Base-by-base conservation (phyloP, 2,797 vertebrate genomes). In the Falco naumanni region DNA sequence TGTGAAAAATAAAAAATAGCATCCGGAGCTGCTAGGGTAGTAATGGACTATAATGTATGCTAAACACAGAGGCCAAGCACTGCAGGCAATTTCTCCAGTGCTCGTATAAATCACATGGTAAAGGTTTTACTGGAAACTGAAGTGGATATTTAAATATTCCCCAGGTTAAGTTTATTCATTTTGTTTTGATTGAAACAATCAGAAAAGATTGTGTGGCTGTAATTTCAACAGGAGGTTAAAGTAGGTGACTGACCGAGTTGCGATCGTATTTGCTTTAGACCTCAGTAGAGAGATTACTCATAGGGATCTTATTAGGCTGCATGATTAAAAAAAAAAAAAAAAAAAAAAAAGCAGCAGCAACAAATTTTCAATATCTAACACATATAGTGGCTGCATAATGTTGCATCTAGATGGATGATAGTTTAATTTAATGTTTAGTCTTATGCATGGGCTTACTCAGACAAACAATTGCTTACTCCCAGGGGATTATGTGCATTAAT, bases 111-210 rank as follows among this genome's bases (percentile, higher is more conserved):
- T 98, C 97, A 97, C 80, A 29, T 84, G 76, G 59, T 77, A 96
- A 97, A 98, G 94, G 94, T 94, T 98, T 98, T 97, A 96, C 95
- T 98, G 93, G 96, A 96, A 98, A 98, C 93, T 97, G 95, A 96
- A 93, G 94, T 95, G 96, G 96, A 94, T 98, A 97, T 98, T 98
- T 97, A 97, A 98, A 97, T 97, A 97, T 96, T 98, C 97, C 51
- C 34, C 8, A 13, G 57, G 87, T 95, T 95, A 87, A 72, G 37
- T 97, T 93, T 95, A 89, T 94, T 92, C 8, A 39, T 96, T 97
- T 95, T 97, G 97, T 97, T 97, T 95, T 98, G 98, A 98, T 98
- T 97, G 98, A 98, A 98, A 96, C 97, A 97, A 98, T 98, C 97
- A 97, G 96, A 97, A 97, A 96, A 98, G 97, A 98, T 98, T 96